Evolutionary conservation across 2,797 vertebrate genomes (phyloP), one percentile per base, ranked within the genome.

Genomic region (Pseudomugil gertrudae): DNA sequence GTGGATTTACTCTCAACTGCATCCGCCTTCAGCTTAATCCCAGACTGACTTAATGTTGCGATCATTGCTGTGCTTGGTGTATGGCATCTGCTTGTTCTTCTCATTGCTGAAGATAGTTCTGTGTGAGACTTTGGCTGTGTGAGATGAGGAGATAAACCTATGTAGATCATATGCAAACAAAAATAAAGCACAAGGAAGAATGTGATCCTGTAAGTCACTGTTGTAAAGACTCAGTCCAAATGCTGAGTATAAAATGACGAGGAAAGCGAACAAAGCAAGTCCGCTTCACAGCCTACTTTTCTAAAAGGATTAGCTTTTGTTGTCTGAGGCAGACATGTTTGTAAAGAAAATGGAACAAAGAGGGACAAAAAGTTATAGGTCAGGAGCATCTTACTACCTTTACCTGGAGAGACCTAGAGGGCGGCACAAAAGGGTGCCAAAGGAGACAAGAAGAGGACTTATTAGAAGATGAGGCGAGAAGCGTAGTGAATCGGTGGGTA

Each of bases 401-500:
- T 82, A 90, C 89, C 86, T 90, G 77, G 54, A 82, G 79, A 85
- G 60, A 78, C 68, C 58, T 56, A 69, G 30, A 72, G 81, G 76
- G 78, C 50, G 67, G 81, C 69, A 83, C 43, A 77, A 78, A 80
- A 86, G 86, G 80, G 83, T 79, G 80, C 77, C 74, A 80, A 29
- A 77, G 57, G 83, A 88, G 82, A 90, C 78, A 87, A 87, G 84
- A 84, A 76, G 78, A 62, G 76, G 83, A 87, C 81, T 90, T 89
- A 92, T 92, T 92, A 91, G 83, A 88, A 83, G 89, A 91, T 87
- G 81, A 87, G 86, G 86, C 87, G 84, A 91, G 90, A 90, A 92
- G 84, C 63, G 62, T 88, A 71, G 84, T 84, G 86, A 92, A 93
- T 93, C 89, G 66, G 87, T 89, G 84, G 79, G 83, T 93, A 93